These are phyloP conservation scores for Trichacis sp. DNA, from an alignment of 2,888 invertebrate genomes.

Conservation along the genomic window DNA sequence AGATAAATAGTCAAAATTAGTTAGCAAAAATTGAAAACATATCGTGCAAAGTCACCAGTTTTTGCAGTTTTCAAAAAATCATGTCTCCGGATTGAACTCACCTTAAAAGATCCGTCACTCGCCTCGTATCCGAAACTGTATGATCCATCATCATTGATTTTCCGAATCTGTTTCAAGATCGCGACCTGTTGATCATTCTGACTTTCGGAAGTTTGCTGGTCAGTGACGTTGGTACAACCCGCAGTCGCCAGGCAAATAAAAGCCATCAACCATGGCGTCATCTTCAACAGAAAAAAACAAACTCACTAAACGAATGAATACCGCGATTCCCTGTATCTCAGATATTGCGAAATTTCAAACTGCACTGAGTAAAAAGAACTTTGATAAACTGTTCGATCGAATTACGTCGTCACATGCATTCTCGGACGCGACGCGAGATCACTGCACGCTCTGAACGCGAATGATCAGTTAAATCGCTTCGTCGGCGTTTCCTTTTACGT, in stretches of 20 bases:
- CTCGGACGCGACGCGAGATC: neutral
- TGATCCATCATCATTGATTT: conserved; percentile 85
- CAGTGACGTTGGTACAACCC: conserved; percentile 64
- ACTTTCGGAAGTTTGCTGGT: conserved; percentile 72
- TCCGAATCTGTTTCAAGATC: conserved; percentile 84
- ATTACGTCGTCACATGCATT: neutral
- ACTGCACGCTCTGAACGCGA: neutral
- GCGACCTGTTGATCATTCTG: conserved; percentile 79
- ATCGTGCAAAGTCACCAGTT: conserved; percentile 7
- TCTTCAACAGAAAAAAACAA: conserved; percentile 54
- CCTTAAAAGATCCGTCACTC: conserved; percentile 86
- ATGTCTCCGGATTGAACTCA: conserved; percentile 37
- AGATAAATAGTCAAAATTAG: no score
- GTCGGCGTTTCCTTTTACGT: conserved; percentile 25
- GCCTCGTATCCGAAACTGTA: conserved; percentile 89
- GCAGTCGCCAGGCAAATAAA: conserved; percentile 65
- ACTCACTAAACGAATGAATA: no score
- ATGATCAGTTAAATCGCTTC: neutral
- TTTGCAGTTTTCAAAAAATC: no score
- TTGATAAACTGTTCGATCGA: no score
- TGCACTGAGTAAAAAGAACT: neutral
- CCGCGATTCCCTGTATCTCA: neutral
- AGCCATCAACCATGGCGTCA: conserved; percentile 68
- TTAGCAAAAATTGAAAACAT: no score
- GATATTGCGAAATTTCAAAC: neutral